Base-by-base conservation (phyloP, 2,113 vertebrate genomes). In the Gobiocypris rarus region DNA sequence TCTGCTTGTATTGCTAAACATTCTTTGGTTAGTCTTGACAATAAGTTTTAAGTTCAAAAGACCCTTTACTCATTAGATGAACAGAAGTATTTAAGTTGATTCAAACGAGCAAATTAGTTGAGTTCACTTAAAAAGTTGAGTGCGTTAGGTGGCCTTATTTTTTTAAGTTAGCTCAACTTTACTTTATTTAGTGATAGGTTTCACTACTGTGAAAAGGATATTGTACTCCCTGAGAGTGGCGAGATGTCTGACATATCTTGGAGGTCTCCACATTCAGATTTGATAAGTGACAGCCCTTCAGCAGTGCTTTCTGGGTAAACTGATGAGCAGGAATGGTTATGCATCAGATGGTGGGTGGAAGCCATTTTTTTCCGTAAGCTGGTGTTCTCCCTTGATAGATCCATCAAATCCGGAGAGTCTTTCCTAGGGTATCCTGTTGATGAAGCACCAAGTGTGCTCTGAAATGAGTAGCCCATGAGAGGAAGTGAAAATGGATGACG, bases 241-340 rank as follows among this genome's bases (percentile, higher is more conserved):
- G 97, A 99, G 93, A 99, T 98, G 92, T 99, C 98, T 0, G 97
- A 95, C 97, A 98, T 98, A 93, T 99, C 98, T 93, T 98, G 97
- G 83, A 99, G 96, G 89, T 99, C 98, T 0, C 97, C 94, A 8
- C 97, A 99, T 93, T 99, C 98, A 0, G 98, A 99, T 91, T 99
- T 99, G 93, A 99, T 98, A 90, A 99, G n/a, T n/a, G n/a, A n/a
- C n/a, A n/a, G 96, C n/a, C 96, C 96, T 91, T 99, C 98, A 0
- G 96, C 96, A 0, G 96, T 93, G 80, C 95, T 98, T 90, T 96
- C 97, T 2, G 97, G 95, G 89, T 98, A 97, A 65, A 95, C 95
- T 9, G 97, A 97, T 17, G 98, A 99, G 90, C 96, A 97, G 58
- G 98, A 96, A 28, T 96, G 97, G 87, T 97, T 96, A 92, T 97